Conservation (phyloP, 2,113 vertebrate genomes). For the Burhinus oedicnemus region DNA sequence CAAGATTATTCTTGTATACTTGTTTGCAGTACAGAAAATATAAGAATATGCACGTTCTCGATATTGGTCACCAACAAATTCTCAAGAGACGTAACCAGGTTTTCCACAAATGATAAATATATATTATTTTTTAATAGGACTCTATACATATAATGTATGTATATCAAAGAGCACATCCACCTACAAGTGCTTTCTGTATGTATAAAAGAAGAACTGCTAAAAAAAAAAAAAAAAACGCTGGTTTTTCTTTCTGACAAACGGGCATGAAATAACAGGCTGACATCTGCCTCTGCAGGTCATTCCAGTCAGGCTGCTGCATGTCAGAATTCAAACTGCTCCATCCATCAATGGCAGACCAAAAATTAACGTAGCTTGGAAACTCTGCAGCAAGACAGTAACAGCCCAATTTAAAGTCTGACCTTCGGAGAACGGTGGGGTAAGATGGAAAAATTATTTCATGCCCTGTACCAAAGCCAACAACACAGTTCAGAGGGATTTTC, state of each 20-base stretch:
- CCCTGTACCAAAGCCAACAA: constrained; percentile 70
- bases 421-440: constrained; percentile 67
- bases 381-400: constrained; percentile 77
- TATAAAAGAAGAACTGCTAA: constrained; percentile 15
- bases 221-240: constrained; percentile 43
- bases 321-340: constrained; percentile 84
- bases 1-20: background rate
- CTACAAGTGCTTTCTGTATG: background rate
- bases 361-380: constrained; percentile 80
- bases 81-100: background rate
- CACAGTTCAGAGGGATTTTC: constrained; percentile 73
- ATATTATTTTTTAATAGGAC: background rate
- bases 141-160: background rate
- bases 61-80: background rate
- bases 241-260: constrained; percentile 80
- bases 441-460: constrained; percentile 81
- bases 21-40: background rate
- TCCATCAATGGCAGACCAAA: constrained; percentile 82
- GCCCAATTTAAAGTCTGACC: constrained; percentile 82
- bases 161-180: background rate
- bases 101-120: background rate
- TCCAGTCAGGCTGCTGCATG: constrained; percentile 78
- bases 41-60: background rate
- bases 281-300: constrained; percentile 81
- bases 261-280: constrained; percentile 82